Conservation (phyloP, 2,113 vertebrate species). For the Apaloderma vittatum region DNA sequence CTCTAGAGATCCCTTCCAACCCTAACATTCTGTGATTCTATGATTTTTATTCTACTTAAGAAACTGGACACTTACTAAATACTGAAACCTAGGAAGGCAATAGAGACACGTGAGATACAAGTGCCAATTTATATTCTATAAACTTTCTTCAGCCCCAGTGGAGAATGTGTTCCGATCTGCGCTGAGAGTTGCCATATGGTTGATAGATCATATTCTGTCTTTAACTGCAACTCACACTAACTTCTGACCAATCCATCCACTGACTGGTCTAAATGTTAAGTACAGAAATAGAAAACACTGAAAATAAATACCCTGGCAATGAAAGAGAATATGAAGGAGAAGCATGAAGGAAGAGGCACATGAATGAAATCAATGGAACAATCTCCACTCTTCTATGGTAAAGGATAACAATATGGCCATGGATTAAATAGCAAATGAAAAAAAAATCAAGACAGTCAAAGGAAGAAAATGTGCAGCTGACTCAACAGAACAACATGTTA, state of each 20-base stretch:
- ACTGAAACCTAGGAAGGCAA: conserved; percentile 44
- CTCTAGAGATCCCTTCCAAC: too few species aligned
- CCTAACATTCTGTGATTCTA: too few species aligned
- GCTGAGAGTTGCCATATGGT: neutral
- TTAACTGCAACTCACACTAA: neutral
- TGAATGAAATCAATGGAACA: conserved; percentile 33
- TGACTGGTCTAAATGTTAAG: neutral
- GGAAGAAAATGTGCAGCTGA: neutral
- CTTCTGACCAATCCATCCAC: neutral
- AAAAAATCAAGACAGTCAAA: neutral
- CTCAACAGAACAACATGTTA: neutral
- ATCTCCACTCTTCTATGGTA: neutral
- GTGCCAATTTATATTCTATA: conserved; percentile 34
- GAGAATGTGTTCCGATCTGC: neutral
- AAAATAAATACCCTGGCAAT: neutral
- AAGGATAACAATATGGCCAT: neutral
- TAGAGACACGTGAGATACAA: neutral
- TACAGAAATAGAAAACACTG: neutral
- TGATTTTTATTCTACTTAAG: conserved; percentile 67
- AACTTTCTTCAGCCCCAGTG: conserved; percentile 13
- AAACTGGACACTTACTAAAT: conserved; percentile 46
- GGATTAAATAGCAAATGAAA: neutral
- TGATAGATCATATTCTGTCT: neutral
- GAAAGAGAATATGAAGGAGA: neutral
- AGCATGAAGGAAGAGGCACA: neutral